Evolutionary conservation across 2,888 invertebrate species (phyloP), one percentile per base, ranked within the genome.

Genomic region (Elmis aenea): DNA sequence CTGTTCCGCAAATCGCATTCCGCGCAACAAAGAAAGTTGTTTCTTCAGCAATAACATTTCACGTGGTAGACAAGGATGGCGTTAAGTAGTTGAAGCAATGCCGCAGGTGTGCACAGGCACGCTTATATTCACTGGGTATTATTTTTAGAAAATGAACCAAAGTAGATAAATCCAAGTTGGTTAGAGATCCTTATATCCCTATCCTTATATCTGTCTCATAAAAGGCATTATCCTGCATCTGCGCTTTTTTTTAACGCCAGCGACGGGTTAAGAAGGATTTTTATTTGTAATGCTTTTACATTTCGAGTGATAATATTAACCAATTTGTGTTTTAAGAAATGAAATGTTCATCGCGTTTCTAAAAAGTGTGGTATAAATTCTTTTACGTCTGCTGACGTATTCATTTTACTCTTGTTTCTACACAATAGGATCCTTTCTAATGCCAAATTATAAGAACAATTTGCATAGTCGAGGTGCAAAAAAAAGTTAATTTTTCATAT

Each of bases 111-210:
- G 48, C 47, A 44, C 37, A 52, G 50, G 50, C 52, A 52, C 54
- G 53, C 53, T 53, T 57, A 57, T 58, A 60, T 59, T 60, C 57
- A 51, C 48, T 52, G 55, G 55, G 61, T 58, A 62, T 64, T 62
- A 64, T 64, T 62, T 63, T 61, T 58, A 59, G 58, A 60, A 59
- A 61, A 62, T 61, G 58, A 61, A 61, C 54, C 58, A 55, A 59
- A 62, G 60, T 61, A 56, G 59, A 62, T 64, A 63, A 64, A 60
- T 60, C 60, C 59, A 39, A 44, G 30, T 43, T 44, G 31, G 36
- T 42, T 41, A 38, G 38, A 40, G 37, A 45, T 35, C 40, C 38
- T 26, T 34, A 35, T 28, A 45, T 33, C 38, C 38, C 28, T 33
- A 36, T 29, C 38, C 33, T 30, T 36, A 20, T 34, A 23, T 33